Evolutionary conservation across 2,113 vertebrate genomes (phyloP), one percentile per base, ranked within the genome.

Genomic region (Hyperoodon ampullatus): DNA sequence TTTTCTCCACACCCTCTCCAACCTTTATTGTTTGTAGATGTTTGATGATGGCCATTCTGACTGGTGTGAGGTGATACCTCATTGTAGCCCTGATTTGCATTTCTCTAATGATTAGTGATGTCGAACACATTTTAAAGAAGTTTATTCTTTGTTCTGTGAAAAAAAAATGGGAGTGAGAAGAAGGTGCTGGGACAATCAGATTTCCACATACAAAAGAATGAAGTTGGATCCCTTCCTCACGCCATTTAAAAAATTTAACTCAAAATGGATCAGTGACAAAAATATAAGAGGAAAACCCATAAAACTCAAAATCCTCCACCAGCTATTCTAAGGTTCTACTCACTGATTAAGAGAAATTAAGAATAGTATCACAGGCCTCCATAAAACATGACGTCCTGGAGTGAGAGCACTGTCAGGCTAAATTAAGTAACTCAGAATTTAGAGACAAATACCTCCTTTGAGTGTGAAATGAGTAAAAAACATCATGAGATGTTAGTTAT

Each of bases 381-480:
- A 53, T 60, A 78, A 83, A 93, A 70, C n/a, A 30, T 53, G 14
- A 84, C 23, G 77, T 84, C 24, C 81, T 63, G 11, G 26, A 70
- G 26, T 85, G 24, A 66, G 18, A 42, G 50, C 28, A 87, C 44
- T 53, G 58, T 61, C 71, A 86, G 19, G 33, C 19, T 84, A 60
- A 78, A 91, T 85, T 70, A 80, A 42, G 26, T 53, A 84, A 86
- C 33, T 91, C 53, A 55, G 55, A 91, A 42, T 86, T 91, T 86
- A 63, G 42, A 86, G 72, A 63, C 26, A 58, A 80, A 61, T 63
- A 28, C 72, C 50, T 87, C 35, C 35, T 70, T 60, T 78, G 35
- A 77, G 10, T 93, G 39, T 77, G 30, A 90, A 75, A 68, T 50
- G 47, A 75, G 23, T 68, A 78, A 78, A 77, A 44, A 39, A 2